These are phyloP conservation scores for Cheumatopsyche charites DNA, from an alignment of 1,140 invertebrate genomes.

Conservation along the genomic window DNA sequence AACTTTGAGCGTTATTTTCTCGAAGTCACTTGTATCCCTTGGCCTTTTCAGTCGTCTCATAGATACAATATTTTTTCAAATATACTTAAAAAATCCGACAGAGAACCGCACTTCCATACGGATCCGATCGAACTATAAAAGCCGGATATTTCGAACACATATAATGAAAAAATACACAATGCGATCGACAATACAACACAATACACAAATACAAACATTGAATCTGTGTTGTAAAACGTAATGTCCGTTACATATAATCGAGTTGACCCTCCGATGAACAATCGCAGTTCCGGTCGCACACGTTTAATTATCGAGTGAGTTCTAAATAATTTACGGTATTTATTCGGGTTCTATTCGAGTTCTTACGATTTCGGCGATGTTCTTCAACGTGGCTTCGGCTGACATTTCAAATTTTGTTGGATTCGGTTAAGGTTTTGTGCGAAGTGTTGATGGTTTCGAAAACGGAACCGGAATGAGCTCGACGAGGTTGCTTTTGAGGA, in stretches of 20 bases:
- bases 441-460: not conserved
- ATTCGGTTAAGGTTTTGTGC: not conserved
- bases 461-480: slow-evolving; percentile 29
- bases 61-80: too few relatives aligned
- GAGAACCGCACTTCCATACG: too few relatives aligned
- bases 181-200: not conserved
- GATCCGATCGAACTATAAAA: not conserved
- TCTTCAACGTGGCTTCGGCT: slow-evolving; percentile 7
- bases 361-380: slow-evolving; percentile 14
- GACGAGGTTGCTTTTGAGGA: slow-evolving; percentile 1
- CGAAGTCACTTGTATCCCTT: too few relatives aligned
- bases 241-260: not conserved
- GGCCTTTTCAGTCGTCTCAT: too few relatives aligned
- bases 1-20: too few relatives aligned
- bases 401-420: not conserved
- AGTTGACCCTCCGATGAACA: not conserved
- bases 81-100: too few relatives aligned
- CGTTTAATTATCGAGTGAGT: not conserved
- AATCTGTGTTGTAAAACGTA: too few relatives aligned
- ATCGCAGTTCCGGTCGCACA: not conserved
- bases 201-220: not conserved
- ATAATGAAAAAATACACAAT: not conserved
- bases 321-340: not conserved
- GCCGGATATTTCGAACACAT: not conserved
- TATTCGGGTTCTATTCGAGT: not conserved